phyloP scores from a whole-genome alignment of 2,797 vertebrate genomes.

The Anas bahamensis region DNA sequence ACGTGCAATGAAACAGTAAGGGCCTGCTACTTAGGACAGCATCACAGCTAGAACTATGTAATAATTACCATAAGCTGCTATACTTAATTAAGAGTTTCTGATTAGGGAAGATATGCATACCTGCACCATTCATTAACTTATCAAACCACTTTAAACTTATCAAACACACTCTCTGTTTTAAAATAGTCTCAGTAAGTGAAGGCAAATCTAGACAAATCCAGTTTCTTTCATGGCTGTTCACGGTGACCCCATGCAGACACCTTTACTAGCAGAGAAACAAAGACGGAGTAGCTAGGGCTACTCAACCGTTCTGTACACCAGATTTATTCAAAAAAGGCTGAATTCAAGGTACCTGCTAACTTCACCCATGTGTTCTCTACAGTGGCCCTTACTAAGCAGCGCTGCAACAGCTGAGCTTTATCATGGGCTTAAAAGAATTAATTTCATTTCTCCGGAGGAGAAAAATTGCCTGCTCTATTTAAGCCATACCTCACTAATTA shows the following conservation, averaged over 20 bases:
- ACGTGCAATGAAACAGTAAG: neutral
- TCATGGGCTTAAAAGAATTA: neutral
- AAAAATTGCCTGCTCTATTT: neutral
- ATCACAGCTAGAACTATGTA: neutral
- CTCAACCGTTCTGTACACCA: neutral
- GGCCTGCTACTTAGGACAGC: neutral
- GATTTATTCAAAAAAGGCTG: neutral
- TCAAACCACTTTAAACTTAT: neutral
- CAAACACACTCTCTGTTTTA: neutral
- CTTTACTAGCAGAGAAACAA: neutral
- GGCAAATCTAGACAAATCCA: neutral
- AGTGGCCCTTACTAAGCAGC: neutral
- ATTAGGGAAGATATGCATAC: neutral
- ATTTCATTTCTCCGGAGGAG: neutral
- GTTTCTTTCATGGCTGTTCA: neutral
- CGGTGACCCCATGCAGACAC: neutral
- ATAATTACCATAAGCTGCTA: neutral
- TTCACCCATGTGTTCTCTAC: neutral
- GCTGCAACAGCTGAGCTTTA: neutral
- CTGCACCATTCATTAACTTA: neutral
- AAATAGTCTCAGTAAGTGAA: neutral
- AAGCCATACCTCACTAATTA: slow-evolving; percentile 18
- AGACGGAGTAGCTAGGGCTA: neutral
- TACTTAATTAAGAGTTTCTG: neutral
- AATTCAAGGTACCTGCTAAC: neutral